phyloP scores from a whole-genome alignment of 2,888 invertebrate genomes.

The Clunio marinus region DNA sequence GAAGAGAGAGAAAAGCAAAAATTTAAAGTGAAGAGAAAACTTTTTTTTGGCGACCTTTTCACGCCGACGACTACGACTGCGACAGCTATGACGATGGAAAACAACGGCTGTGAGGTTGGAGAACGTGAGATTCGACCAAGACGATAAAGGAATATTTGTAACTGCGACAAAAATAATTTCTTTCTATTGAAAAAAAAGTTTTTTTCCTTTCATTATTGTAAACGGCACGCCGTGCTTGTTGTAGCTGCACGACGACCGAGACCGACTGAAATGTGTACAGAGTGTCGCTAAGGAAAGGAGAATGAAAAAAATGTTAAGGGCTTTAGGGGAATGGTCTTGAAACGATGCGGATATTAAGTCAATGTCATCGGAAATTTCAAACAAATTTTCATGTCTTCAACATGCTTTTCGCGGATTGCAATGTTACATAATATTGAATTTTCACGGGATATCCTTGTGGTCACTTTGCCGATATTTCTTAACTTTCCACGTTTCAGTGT shows the following conservation, averaged over 20 bases:
- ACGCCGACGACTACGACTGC: not conserved
- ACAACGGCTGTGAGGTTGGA: too few species aligned
- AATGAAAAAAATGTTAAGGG: not conserved
- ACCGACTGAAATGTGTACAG: too few species aligned
- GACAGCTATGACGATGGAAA: too few species aligned
- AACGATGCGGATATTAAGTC: not conserved
- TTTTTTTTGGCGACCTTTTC: constrained; percentile 9
- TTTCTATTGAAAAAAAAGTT: not conserved
- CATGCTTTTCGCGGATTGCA: not conserved
- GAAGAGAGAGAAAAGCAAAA: not conserved
- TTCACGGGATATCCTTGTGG: not conserved
- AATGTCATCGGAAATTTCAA: not conserved
- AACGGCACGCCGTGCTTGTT: not conserved
- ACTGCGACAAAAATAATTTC: constrained; percentile 21
- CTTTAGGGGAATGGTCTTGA: not conserved
- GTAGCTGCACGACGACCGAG: not conserved
- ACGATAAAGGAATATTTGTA: constrained; percentile 14
- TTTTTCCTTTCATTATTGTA: not conserved
- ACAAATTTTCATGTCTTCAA: not conserved
- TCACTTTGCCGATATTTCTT: not conserved
- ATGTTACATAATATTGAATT: not conserved
- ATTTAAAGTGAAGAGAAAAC: too few species aligned
- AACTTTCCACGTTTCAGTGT: not conserved
- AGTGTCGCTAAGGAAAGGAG: not conserved
- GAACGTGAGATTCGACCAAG: not conserved